Evolutionary conservation across 1,140 invertebrate genomes (phyloP), one percentile per base, ranked within the genome.

Genomic region (Platyscapa corneri): DNA sequence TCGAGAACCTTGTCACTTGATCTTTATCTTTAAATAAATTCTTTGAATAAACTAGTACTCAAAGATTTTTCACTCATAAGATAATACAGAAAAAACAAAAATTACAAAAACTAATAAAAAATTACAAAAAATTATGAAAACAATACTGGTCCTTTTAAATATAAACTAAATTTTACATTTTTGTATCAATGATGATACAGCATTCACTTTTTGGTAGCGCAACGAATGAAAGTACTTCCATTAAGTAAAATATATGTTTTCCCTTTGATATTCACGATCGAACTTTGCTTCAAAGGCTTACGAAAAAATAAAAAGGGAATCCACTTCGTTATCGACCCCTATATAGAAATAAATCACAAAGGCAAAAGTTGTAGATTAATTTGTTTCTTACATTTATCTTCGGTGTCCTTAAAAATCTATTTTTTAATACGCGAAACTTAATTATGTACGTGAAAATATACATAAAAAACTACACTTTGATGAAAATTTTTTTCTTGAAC

Each of bases 251-350:
- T 83, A 46, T 83, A 77, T 65, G 27, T 7, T 34, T 67, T 77
- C 37, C 42, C 76, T 84, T 84, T 70, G 83, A 84, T 84, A 84
- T 74, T 85, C 67, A 74, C 65, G 76, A 85, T 74, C 64, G 80
- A 85, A 85, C 65, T 85, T 80, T 76, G 32, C 42, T 27, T 27
- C 12, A 53, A 53, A n/a, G 70, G 72, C 0, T 37, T 30, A 72
- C 27, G 56, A 8, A 75, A 7, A 64, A 39, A 64, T 49, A 39
- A 42, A 42, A 39, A 12, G 32, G 46, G 18, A 75, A 39, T 18
- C 46, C 34, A 42, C 70, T 70, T 67, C 76, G 60, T 84, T 77
- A 83, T 77, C 82, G 56, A 65, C 2, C 67, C 16, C 32, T 32
- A 34, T n/a, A 37, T 27, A 64, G 39, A 82, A 56, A 53, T 75